These are phyloP conservation scores for Coluber constrictor DNA, from an alignment of 2,797 vertebrate genomes.

Conservation along the genomic window DNA sequence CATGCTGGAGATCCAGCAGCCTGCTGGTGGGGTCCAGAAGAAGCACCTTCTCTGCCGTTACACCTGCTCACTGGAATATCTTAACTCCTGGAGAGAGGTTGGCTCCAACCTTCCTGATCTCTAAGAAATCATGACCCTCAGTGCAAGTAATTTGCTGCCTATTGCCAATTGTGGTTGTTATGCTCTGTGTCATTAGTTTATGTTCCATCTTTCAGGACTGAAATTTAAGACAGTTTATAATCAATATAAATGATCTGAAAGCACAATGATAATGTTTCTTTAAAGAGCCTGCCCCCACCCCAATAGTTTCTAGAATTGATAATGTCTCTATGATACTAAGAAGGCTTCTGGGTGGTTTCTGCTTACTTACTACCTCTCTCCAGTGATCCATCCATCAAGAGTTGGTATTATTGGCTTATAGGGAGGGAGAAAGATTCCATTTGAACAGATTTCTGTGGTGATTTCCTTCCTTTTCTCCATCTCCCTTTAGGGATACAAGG, in stretches of 20 bases:
- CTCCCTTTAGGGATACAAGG: background rate
- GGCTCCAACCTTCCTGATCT: background rate
- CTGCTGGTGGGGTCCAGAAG: background rate
- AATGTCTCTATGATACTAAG: background rate
- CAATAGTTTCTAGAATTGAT: background rate
- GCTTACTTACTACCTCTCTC: background rate
- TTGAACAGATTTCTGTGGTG: background rate
- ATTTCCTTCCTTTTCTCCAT: background rate
- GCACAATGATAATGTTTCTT: background rate
- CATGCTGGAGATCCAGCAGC: background rate
- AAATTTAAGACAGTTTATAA: background rate
- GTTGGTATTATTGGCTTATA: background rate
- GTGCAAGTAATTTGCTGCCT: background rate
- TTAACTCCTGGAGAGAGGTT: background rate
- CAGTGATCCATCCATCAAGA: background rate
- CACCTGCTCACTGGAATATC: background rate
- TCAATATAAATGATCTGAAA: background rate
- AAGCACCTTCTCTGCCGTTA: too few species aligned
- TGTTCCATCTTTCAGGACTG: background rate
- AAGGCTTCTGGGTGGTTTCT: background rate
- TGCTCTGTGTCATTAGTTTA: background rate
- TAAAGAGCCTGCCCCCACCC: background rate
- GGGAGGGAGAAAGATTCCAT: background rate
- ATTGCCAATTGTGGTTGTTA: background rate
- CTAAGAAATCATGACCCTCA: background rate